Percentiles rank a stretch among this genome's conserved stretches.
phyloP scores from a whole-genome alignment of 2,113 vertebrate species.

The Axis porcinus region DNA sequence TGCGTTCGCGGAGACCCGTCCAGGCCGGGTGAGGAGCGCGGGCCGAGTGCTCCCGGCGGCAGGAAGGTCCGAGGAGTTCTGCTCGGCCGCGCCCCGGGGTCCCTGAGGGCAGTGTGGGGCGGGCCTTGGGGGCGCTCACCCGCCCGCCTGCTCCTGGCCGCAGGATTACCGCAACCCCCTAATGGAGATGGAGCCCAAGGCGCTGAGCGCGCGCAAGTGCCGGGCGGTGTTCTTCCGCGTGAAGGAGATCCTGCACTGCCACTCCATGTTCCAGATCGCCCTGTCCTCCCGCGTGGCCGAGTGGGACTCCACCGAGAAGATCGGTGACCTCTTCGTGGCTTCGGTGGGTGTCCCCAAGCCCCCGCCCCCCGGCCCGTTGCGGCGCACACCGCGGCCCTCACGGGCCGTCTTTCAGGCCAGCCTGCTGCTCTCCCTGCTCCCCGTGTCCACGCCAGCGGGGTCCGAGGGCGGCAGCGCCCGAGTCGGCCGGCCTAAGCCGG shows the following conservation, averaged over 20 bases:
- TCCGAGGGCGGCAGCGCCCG: neutral
- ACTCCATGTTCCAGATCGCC: conserved; percentile 97
- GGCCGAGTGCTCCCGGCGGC: fast-evolving
- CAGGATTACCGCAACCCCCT: conserved; percentile 93
- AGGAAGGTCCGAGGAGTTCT: neutral
- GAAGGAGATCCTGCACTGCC: conserved; percentile 94
- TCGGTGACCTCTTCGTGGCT: conserved; percentile 95
- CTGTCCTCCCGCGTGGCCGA: conserved; percentile 91
- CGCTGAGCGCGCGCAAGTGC: conserved; percentile 91
- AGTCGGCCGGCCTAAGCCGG: neutral
- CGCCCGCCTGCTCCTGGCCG: fast-evolving
- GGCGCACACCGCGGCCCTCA: neutral
- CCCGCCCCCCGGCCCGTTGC: neutral
- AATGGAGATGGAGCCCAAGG: conserved; percentile 92
- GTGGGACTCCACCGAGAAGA: conserved; percentile 93
- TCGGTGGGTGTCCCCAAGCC: conserved; percentile 79
- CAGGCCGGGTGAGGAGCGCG: fast-evolving
- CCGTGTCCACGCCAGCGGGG: neutral
- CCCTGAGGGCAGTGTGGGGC: fast-evolving
- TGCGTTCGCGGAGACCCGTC: neutral
- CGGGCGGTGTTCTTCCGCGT: conserved; percentile 90
- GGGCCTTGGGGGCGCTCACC: neutral
- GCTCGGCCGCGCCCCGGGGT: neutral
- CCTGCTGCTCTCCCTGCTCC: neutral
- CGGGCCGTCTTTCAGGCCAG: neutral